phyloP scores from a whole-genome alignment of 2,888 invertebrate genomes.

The Watsonalla binaria region DNA sequence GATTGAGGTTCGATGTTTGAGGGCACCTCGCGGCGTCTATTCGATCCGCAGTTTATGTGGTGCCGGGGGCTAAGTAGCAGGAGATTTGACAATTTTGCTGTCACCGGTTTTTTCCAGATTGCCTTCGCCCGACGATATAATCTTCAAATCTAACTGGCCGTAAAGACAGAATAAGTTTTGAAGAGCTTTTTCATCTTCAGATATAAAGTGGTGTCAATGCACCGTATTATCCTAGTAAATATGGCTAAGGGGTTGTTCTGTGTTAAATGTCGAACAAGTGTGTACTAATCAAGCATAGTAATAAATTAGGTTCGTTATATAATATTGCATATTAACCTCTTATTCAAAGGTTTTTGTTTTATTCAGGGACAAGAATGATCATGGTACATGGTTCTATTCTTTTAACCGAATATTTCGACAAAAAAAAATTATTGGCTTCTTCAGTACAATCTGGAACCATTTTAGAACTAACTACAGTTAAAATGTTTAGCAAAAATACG shows the following conservation, averaged over 20 bases:
- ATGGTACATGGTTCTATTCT: too few relatives aligned
- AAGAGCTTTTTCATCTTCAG: slow-evolving; percentile 5
- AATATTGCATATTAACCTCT: too few relatives aligned
- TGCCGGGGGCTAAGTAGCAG: slow-evolving; percentile 30
- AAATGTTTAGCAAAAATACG: too few relatives aligned
- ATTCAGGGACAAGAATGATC: too few relatives aligned
- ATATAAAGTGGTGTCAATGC: slow-evolving; percentile 7
- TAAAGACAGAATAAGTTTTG: slow-evolving; percentile 53
- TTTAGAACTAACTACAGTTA: too few relatives aligned
- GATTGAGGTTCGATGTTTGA: slow-evolving; percentile 48
- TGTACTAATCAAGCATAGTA: too few relatives aligned
- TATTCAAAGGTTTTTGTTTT: too few relatives aligned
- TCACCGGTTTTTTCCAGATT: slow-evolving; percentile 53
- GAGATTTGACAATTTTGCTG: slow-evolving; percentile 50
- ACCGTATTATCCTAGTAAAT: slow-evolving; percentile 9
- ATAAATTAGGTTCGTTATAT: too few relatives aligned
- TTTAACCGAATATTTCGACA: too few relatives aligned
- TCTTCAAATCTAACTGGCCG: slow-evolving; percentile 62
- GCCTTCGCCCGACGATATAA: slow-evolving; percentile 42
- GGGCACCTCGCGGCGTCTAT: slow-evolving; percentile 49
- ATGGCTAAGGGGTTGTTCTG: background rate
- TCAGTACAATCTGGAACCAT: too few relatives aligned
- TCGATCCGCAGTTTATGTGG: slow-evolving; percentile 34
- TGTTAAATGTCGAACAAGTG: too few relatives aligned
- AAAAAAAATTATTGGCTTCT: too few relatives aligned